Evolutionary conservation across 2,888 invertebrate genomes (phyloP), one percentile per base, ranked within the genome.

Genomic region (Caenorhabditis wallacei): DNA sequence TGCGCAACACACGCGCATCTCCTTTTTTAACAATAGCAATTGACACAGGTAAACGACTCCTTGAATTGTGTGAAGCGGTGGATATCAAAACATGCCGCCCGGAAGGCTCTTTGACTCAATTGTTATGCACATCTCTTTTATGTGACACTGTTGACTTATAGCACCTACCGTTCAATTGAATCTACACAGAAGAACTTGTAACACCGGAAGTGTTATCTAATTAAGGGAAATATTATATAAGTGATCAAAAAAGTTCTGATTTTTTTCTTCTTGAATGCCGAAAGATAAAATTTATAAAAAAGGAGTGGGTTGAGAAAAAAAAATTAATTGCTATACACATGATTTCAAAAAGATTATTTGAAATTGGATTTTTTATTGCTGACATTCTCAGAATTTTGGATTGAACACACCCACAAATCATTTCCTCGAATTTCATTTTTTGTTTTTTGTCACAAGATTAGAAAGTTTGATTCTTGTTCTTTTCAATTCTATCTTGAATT

Each of bases 31-130:
- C 82, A 82, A 82, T 82, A 43, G 82, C 82, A 82, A 82, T 82
- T 76, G 82, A 82, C 64, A 64, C 82, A 80, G 80, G 80, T 80
- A 80, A 80, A 80, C 80, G 80, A 80, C 72, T 72, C 57, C 59
- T 53, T 57, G 66, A 61, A 80, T 72, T 72, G 72, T 66, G 48
- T 53, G 48, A 80, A 80, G 80, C 71, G 59, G 78, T 20, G 48
- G 30, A 30, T 63, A 61, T 63, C 63, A 78, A 78, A 76, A 69
- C 66, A 59, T 51, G 68, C 76, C 76, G 76, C 48, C 75, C 24
- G n/a, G 63, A 35, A 4, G 43, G 64, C 61, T 64, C 48, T 54
- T 54, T 26, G 53, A 40, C 57, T 66, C 61, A 40, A 76, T 76
- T 76, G 68, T 59, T 30, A 30, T 48, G 57, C 64, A 48, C 53